A percentile compares a stretch with the other conserved stretches of the same genome.
These are phyloP conservation scores for Perodicticus potto DNA, from an alignment of 2,797 vertebrate species.

Conservation along the genomic window DNA sequence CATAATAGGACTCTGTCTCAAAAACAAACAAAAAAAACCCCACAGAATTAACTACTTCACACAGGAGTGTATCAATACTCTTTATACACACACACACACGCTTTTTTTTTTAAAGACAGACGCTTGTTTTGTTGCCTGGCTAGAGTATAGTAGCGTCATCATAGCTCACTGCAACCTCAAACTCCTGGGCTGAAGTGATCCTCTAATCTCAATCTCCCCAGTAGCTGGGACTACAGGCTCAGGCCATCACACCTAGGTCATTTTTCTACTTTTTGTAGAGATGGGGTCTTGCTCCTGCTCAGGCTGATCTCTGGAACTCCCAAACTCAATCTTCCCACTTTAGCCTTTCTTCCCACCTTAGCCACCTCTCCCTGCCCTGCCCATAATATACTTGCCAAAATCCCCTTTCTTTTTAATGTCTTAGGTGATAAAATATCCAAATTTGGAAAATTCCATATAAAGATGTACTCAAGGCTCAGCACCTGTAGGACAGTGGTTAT, in stretches of 20 bases:
- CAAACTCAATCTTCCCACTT: too few relatives aligned
- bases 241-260: too few relatives aligned
- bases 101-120: not conserved
- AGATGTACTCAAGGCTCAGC: slow-evolving; percentile 9
- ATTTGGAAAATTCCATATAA: slow-evolving; percentile 54
- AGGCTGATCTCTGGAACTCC: too few relatives aligned
- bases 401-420: slow-evolving; percentile 7
- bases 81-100: not conserved
- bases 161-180: not conserved
- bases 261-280: too few relatives aligned
- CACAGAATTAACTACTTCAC: not conserved
- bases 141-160: not conserved
- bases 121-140: too few relatives aligned
- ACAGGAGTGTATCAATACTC: not conserved
- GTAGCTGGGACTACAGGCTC: too few relatives aligned
- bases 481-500: too few relatives aligned
- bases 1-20: too few relatives aligned
- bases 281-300: too few relatives aligned
- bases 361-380: too few relatives aligned
- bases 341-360: too few relatives aligned
- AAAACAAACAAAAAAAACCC: too few relatives aligned
- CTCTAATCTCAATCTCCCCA: not conserved
- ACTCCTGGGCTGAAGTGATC: not conserved
- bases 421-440: slow-evolving; percentile 9
- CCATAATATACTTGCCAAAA: not conserved